Conservation (phyloP, 2,888 invertebrate species). For the Holacanthella duospinosa region DNA sequence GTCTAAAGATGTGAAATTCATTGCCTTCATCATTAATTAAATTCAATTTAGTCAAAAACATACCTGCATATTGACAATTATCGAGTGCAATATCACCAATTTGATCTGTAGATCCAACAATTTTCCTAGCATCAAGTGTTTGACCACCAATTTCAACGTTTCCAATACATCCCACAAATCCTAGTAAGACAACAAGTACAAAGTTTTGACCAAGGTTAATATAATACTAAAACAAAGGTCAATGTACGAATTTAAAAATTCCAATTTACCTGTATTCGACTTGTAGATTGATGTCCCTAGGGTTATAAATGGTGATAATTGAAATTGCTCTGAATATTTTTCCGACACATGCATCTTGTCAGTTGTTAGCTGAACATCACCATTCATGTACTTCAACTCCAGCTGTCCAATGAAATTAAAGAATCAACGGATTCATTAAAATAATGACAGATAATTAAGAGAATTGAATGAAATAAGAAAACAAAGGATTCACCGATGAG, state of each 20-base stretch:
- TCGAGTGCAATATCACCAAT: constrained; percentile 82
- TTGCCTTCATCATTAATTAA: no score
- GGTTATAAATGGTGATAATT: constrained; percentile 26
- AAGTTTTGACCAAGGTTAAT: not conserved
- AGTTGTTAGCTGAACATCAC: constrained; percentile 61
- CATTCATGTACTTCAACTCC: constrained; percentile 63
- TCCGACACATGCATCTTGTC: constrained; percentile 47
- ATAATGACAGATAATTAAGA: not conserved
- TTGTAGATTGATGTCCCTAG: constrained; percentile 27
- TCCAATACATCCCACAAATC: constrained; percentile 83
- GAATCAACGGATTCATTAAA: not conserved
- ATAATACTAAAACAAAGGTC: not conserved
- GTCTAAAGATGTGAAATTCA: constrained; percentile 44
- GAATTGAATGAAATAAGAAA: no score
- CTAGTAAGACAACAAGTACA: constrained; percentile 43
- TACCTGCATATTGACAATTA: constrained; percentile 66
- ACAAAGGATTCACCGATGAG: no score
- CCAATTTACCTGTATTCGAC: constrained; percentile 20
- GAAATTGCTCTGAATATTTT: constrained; percentile 22
- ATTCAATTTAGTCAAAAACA: no score
- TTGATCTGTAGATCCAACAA: constrained; percentile 69
- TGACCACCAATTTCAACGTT: constrained; percentile 74
- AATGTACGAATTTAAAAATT: not conserved
- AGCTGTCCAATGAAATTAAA: constrained; percentile 42
- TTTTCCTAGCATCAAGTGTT: constrained; percentile 65